Base-by-base conservation (phyloP, 23 tunicate genomes). In the Ascidia mentula region DNA sequence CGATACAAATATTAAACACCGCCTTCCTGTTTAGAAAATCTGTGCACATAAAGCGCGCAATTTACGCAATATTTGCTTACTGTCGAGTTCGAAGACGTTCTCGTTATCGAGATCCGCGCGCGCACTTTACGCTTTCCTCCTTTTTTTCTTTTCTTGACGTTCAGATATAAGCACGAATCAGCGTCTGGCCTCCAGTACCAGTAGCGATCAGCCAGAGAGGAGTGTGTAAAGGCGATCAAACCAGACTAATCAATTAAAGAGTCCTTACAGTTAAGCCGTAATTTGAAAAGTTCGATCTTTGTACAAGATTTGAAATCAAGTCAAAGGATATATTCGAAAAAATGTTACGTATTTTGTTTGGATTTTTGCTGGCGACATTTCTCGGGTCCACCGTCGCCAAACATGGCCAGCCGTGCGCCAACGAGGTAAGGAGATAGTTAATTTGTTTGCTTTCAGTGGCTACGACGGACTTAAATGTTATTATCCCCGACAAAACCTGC, bases 11-110 rank as follows among this genome's bases (percentile, higher is more conserved):
- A 53, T 53, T 53, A 53, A 53, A 53, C 65, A 53, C 65, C 65
- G 65, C 65, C 65, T 53, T 53, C 65, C 65, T 53, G 65, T 53
- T 53, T 53, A 53, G 65, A 53, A 53, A 53, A 53, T 53, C 65
- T 53, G 65, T 53, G 65, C 65, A 53, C 65, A 53, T 53, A 53
- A 53, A 53, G 65, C 65, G 24, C 65, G 65, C 24, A 53, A 53
- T 53, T 53, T 53, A 28, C 65, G 24, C 65, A 53, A 53, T 53
- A 53, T 53, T 53, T 53, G 65, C 65, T 53, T 9, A 53, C 65
- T 53, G 65, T 53, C 65, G 13, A 53, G 65, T 53, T 53, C n/a
- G n/a, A n/a, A n/a, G n/a, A n/a, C n/a, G n/a, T n/a, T 26, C 65
- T 9, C 12, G 13, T 28, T 5, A 5, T 28, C 65, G 13, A 26